Conservation (phyloP, 2,797 vertebrate species). For the Myotis planiceps region DNA sequence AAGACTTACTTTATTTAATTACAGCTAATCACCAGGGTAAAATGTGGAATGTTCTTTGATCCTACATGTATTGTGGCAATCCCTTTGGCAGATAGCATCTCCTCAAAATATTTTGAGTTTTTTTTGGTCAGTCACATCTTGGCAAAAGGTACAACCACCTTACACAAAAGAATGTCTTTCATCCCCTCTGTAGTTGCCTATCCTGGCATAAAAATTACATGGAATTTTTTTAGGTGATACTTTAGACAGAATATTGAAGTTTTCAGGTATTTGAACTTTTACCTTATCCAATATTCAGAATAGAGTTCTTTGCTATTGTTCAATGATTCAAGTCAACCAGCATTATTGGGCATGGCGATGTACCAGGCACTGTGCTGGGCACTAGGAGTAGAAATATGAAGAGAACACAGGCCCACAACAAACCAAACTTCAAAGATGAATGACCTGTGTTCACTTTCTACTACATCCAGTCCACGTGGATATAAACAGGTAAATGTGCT, state of each 20-base stretch:
- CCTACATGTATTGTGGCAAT: slow-evolving; percentile 94
- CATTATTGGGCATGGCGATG: not conserved
- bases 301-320: not conserved
- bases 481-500: not conserved
- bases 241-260: not conserved
- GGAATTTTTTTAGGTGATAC: not conserved
- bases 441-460: not conserved
- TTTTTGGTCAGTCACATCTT: slow-evolving; percentile 90
- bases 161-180: slow-evolving; percentile 26
- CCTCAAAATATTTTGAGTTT: slow-evolving; percentile 92
- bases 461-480: not conserved
- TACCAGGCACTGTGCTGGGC: not conserved
- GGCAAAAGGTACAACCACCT: slow-evolving; percentile 78
- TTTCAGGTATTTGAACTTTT: not conserved
- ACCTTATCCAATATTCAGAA: not conserved
- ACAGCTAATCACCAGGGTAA: slow-evolving; percentile 96
- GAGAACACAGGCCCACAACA: not conserved
- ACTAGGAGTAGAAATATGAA: not conserved
- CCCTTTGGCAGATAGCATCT: slow-evolving; percentile 96
- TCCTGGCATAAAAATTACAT: slow-evolving; percentile 13
- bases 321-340: not conserved
- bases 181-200: slow-evolving; percentile 49
- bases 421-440: not conserved
- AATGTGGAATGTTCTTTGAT: slow-evolving; percentile 98
- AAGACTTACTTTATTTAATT: slow-evolving; percentile 99